Percentiles rank a stretch among this genome's conserved stretches.
Conservation (phyloP, 2,888 invertebrate genomes). For the Coenonympha glycerion region DNA sequence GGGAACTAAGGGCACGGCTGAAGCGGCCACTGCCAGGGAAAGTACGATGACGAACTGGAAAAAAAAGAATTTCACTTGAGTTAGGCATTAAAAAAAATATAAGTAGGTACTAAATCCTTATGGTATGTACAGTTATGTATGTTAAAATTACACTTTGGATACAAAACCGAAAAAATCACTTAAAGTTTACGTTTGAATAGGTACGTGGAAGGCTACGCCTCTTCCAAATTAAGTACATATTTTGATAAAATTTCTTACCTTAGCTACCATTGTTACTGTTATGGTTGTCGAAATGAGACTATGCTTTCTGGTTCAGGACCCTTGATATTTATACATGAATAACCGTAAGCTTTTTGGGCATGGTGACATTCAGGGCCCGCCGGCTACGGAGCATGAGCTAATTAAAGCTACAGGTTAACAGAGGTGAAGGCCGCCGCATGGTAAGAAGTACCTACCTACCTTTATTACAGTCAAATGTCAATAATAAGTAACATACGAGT, state of each 20-base stretch:
- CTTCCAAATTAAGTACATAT: background rate
- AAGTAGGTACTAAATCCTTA: too few relatives aligned
- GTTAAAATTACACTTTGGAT: background rate
- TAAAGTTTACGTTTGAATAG: too few relatives aligned
- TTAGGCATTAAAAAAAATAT: background rate
- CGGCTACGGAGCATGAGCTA: constrained; percentile 32
- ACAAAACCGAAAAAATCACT: background rate
- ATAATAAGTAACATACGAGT: background rate
- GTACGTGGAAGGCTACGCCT: too few relatives aligned
- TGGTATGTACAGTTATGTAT: background rate
- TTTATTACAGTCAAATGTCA: background rate
- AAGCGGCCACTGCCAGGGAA: constrained; percentile 43
- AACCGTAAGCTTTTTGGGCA: constrained; percentile 35
- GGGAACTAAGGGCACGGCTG: constrained; percentile 36
- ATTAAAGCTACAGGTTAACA: constrained; percentile 36
- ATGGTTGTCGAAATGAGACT: constrained; percentile 46
- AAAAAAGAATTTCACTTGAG: background rate
- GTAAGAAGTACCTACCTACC: too few relatives aligned
- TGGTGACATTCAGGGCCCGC: constrained; percentile 33
- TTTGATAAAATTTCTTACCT: constrained; percentile 33
- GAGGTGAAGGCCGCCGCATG: constrained; percentile 41
- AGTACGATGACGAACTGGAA: constrained; percentile 36
- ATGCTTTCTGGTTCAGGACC: constrained; percentile 38
- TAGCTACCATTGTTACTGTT: constrained; percentile 60
- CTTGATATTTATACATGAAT: constrained; percentile 53